phyloP scores from a whole-genome alignment of 2,113 vertebrate genomes.

The Rhea pennata region DNA sequence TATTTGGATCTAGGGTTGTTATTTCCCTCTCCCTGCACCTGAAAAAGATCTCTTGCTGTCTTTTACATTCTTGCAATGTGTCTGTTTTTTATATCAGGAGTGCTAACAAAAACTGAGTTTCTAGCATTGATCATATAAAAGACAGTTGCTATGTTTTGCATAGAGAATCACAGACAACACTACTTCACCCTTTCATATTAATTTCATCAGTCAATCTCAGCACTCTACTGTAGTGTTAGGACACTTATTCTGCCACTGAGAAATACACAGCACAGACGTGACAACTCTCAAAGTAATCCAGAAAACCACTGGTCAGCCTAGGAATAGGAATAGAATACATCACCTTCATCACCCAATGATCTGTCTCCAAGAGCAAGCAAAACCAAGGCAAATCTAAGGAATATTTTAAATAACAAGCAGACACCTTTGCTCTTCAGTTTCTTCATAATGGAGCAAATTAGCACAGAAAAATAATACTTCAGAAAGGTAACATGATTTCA shows the following conservation, averaged over 20 bases:
- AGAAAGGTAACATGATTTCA: not conserved
- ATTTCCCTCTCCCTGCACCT: not conserved
- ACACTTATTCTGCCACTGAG: not conserved
- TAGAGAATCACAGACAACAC: not conserved
- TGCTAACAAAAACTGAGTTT: not conserved
- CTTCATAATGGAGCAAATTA: not conserved
- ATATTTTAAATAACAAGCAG: not conserved
- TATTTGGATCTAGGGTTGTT: not conserved
- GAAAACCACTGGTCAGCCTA: not conserved
- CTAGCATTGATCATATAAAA: not conserved
- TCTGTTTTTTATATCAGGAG: not conserved
- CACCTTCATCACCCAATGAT: not conserved
- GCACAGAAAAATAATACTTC: not conserved
- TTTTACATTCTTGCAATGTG: not conserved
- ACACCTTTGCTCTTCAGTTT: not conserved
- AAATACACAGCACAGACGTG: not conserved
- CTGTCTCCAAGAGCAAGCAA: not conserved
- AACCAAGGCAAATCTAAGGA: not conserved
- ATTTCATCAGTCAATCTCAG: not conserved
- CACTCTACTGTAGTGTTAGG: not conserved
- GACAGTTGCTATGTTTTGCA: accelerated
- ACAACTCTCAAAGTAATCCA: not conserved
- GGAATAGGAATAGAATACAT: not conserved
- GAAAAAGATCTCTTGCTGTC: not conserved
- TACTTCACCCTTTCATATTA: not conserved